phyloP scores from a whole-genome alignment of 2,113 vertebrate species.

The Holacanthus passer region DNA sequence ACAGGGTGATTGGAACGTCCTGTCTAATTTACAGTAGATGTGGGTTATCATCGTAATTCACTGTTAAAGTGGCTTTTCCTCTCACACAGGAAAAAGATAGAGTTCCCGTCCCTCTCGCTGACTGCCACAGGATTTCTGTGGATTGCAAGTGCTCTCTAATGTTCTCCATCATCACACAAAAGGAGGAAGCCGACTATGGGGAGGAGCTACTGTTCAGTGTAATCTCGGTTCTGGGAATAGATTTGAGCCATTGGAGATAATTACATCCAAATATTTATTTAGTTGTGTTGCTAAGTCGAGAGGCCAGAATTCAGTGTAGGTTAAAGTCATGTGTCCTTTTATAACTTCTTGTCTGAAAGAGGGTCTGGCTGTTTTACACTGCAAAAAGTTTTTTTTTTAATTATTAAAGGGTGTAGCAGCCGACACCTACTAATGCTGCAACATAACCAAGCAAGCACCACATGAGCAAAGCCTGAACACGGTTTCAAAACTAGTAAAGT shows the following conservation, averaged over 20 bases:
- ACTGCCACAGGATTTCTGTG: neutral
- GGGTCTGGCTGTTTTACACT: neutral
- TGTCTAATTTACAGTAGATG: neutral
- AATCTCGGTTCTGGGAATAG: conserved; percentile 37
- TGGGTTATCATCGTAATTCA: neutral
- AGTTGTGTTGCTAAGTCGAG: conserved; percentile 12
- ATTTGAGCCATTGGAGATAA: conserved; percentile 1
- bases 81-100: neutral
- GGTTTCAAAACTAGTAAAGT: neutral
- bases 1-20: neutral
- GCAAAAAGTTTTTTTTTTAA: too few relatives aligned
- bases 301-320: neutral
- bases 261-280: conserved; percentile 31
- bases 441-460: neutral
- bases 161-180: conserved; percentile 27
- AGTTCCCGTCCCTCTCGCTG: too few relatives aligned
- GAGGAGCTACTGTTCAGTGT: conserved; percentile 21
- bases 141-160: neutral
- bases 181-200: conserved; percentile 32
- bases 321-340: neutral
- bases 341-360: neutral
- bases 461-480: fast-evolving
- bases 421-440: neutral
- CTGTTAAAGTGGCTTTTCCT: neutral
- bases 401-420: too few relatives aligned